Conservation (phyloP, 2,113 vertebrate species). For the Morone chrysops region DNA sequence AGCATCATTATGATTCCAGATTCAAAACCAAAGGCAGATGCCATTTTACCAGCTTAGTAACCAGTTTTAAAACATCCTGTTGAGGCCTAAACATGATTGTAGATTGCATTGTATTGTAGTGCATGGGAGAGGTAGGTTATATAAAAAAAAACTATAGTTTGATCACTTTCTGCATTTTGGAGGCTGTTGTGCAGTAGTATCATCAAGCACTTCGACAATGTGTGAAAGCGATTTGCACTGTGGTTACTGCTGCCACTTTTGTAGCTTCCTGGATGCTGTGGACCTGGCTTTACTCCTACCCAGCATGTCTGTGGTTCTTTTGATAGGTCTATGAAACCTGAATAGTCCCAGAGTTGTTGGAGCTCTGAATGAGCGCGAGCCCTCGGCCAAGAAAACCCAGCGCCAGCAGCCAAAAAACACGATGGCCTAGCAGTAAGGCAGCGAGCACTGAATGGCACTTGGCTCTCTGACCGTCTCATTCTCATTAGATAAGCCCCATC, state of each 20-base stretch:
- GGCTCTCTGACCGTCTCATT: slow-evolving; percentile 49
- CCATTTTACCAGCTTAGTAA: background rate
- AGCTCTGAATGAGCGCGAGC: slow-evolving; percentile 62
- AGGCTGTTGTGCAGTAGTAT: background rate
- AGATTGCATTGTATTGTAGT: background rate
- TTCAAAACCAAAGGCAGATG: background rate
- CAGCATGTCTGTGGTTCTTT: slow-evolving; percentile 68
- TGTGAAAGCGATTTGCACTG: slow-evolving; percentile 54
- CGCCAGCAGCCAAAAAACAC: slow-evolving; percentile 65
- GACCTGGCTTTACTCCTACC: slow-evolving; percentile 49
- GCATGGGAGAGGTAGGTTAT: background rate
- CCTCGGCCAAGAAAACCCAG: slow-evolving; percentile 66
- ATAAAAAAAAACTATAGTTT: background rate
- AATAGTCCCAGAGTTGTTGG: slow-evolving; percentile 69
- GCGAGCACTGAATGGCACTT: slow-evolving; percentile 54
- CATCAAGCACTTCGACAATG: slow-evolving; percentile 11
- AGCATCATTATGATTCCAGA: background rate
- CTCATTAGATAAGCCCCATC: slow-evolving; percentile 70
- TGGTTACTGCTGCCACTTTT: slow-evolving; percentile 36
- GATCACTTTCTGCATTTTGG: background rate
- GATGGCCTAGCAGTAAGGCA: slow-evolving; percentile 49
- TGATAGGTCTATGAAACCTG: slow-evolving; percentile 77
- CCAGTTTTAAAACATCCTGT: background rate
- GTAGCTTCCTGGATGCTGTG: slow-evolving; percentile 47
- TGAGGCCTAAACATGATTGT: background rate